Evolutionary conservation across 1,140 invertebrate genomes (phyloP), one percentile per base, ranked within the genome.

Genomic region (Lethrus apterus): DNA sequence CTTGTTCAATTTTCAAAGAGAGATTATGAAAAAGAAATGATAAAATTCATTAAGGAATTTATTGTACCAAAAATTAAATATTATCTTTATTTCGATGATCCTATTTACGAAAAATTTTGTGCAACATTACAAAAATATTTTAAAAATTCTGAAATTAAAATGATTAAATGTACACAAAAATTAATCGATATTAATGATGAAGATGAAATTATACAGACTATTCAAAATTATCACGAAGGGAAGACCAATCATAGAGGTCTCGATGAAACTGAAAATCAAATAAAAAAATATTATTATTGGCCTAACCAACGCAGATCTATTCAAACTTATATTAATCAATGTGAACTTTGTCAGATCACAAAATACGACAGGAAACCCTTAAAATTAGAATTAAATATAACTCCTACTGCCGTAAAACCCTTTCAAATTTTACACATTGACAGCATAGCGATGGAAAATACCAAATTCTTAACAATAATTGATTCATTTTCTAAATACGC

Each of bases 221-320:
- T n/a, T n/a, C n/a, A n/a, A n/a, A n/a, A n/a, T n/a, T 65, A 65
- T 46, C 60, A 62, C 48, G 51, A 43, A 36, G 47, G 49, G 26
- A 50, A 63, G 59, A 59, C 57, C 8, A 62, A 57, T 17, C 64
- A 67, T 45, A 45, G 62, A 34, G 63, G 62, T 23, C 63, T 61
- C 21, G 51, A 59, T 2, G 65, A 68, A 62, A 67, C 57, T 0
- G 51, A 51, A 3, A 2, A 26, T 2, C 5, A 30, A 20, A 32
- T 41, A 20, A 31, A 59, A 59, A 54, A 52, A 48, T 56, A 62
- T 30, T 66, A 60, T 48, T 61, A 62, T 46, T 68, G 65, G 59
- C 63, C 64, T 13, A 61, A 59, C 13, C 60, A 67, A 53, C 45
- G 61, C 14, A 47, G 50, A 21, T 40, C 51, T 33, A 52, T 61